Evolutionary conservation across 2,888 invertebrate genomes (phyloP).

Genomic region (Lepeophtheirus nordmannii): DNA sequence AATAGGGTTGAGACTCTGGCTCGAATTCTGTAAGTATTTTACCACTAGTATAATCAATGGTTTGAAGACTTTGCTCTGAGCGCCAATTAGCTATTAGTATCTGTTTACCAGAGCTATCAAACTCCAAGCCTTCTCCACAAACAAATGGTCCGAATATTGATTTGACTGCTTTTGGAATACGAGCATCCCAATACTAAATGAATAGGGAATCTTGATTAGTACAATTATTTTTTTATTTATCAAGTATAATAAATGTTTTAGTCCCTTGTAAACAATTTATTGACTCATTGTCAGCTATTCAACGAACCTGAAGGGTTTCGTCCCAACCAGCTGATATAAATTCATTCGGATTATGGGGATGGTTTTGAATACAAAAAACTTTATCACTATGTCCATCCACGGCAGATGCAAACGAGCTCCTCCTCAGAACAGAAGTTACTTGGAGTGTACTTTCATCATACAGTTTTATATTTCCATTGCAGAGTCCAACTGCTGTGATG

Average conservation of each 20-base stretch:
- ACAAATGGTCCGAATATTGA: conserved; percentile 14
- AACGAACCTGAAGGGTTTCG: conserved; percentile 7
- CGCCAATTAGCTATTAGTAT: conserved; percentile 13
- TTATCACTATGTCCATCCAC: conserved; percentile 14
- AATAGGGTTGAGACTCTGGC: neutral
- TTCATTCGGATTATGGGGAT: conserved; percentile 20
- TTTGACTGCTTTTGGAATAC: neutral
- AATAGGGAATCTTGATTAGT: neutral
- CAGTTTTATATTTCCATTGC: conserved; percentile 21
- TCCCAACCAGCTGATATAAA: conserved; percentile 23
- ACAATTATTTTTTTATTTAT: too few species aligned
- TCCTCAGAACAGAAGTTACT: conserved; percentile 8
- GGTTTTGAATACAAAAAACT: conserved; percentile 21
- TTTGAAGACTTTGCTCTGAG: conserved; percentile 8
- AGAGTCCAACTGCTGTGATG: conserved; percentile 10
- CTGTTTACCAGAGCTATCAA: conserved; percentile 15
- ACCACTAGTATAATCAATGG: conserved; percentile 14
- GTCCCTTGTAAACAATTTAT: too few species aligned
- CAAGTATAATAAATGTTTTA: too few species aligned
- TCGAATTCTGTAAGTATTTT: neutral
- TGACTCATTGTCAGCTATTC: too few species aligned
- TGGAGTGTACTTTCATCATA: conserved; percentile 17
- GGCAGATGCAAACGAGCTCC: neutral
- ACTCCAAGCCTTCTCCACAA: conserved; percentile 16
- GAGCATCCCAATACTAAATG: conserved; percentile 18